Evolutionary conservation across 2,888 invertebrate genomes (phyloP).

Genomic region (Himalopsyche tibetana): DNA sequence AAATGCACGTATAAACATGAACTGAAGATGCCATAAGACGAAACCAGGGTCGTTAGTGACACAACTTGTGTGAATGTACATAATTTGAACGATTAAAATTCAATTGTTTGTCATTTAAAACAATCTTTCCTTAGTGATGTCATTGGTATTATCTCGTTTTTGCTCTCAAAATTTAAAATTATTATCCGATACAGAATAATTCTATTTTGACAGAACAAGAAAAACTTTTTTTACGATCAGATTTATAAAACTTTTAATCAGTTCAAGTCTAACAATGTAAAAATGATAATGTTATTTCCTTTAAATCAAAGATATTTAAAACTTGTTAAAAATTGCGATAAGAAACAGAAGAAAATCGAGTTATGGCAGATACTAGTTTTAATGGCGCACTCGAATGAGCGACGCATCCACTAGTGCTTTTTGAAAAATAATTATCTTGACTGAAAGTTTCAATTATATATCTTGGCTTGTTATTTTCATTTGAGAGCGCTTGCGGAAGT

Average conservation of each 20-base stretch:
- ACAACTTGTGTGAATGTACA: too few species aligned
- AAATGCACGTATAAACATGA: too few species aligned
- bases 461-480: constrained; percentile 34
- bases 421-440: constrained; percentile 26
- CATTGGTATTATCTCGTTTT: too few species aligned
- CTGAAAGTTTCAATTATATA: constrained; percentile 34
- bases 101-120: too few species aligned
- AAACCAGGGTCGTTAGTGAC: too few species aligned
- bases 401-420: constrained; percentile 7
- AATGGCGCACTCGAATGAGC: constrained; percentile 12
- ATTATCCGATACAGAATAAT: too few species aligned
- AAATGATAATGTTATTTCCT: background rate
- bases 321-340: background rate
- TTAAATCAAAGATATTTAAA: background rate
- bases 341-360: background rate
- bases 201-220: background rate
- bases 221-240: background rate
- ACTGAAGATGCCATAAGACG: too few species aligned
- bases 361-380: constrained; percentile 5
- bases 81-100: too few species aligned
- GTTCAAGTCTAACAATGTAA: background rate
- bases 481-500: constrained; percentile 22
- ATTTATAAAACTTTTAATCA: background rate
- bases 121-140: too few species aligned
- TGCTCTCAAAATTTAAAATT: too few species aligned